Evolutionary conservation across 2,888 invertebrate species (phyloP).

Genomic region (Archips crataeganus): DNA sequence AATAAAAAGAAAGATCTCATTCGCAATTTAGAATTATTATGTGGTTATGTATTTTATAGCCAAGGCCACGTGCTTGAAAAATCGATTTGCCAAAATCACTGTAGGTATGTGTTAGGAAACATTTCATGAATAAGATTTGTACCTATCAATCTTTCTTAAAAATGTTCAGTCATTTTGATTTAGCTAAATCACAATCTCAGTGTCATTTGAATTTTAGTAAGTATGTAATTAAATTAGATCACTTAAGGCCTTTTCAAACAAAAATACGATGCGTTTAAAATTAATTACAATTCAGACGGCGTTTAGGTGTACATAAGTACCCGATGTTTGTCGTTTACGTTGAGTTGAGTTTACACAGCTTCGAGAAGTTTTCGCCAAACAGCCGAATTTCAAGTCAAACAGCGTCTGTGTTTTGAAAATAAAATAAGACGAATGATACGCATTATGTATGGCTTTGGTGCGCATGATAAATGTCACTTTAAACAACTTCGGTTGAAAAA

Average conservation of each 20-base stretch:
- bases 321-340: background rate
- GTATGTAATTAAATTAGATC: background rate
- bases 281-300: conserved; percentile 3
- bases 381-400: conserved; percentile 9
- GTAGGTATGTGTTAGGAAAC: no score
- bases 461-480: conserved; percentile 8
- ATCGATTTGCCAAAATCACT: no score
- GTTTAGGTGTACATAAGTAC: background rate
- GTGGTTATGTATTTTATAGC: no score
- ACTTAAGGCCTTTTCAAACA: background rate
- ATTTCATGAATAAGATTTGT: no score
- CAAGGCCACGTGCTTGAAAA: no score
- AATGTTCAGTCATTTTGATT: no score
- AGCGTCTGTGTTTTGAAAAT: conserved; percentile 2
- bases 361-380: conserved; percentile 1
- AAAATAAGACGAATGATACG: conserved; percentile 15
- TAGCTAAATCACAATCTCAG: no score
- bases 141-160: no score
- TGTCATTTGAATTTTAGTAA: background rate
- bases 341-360: conserved; percentile 1
- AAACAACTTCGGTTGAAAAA: conserved; percentile 7
- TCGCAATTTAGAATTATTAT: background rate
- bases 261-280: background rate
- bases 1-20: background rate
- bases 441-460: background rate